Evolutionary conservation across 2,888 invertebrate genomes (phyloP).

Genomic region (Sesia bembeciformis): DNA sequence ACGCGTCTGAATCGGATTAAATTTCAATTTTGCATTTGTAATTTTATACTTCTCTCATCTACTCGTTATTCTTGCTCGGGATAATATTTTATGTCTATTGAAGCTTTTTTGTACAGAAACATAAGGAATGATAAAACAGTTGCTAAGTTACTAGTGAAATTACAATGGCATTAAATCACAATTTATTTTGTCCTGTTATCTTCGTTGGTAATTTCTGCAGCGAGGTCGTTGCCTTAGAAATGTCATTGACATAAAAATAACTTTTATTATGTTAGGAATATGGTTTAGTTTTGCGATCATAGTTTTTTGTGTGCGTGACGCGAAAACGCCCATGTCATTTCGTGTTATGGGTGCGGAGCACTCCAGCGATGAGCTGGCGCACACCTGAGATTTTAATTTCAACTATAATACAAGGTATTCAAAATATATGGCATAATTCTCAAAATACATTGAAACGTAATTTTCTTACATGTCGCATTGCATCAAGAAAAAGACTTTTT

Average conservation of each 20-base stretch:
- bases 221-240: constrained; percentile 28
- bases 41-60: not conserved
- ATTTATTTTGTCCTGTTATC: constrained; percentile 38
- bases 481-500: too few relatives aligned
- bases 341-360: constrained; percentile 43
- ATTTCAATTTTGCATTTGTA: not conserved
- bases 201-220: constrained; percentile 34
- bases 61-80: not conserved
- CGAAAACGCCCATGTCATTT: constrained; percentile 52
- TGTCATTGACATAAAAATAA: constrained; percentile 21
- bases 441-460: too few relatives aligned
- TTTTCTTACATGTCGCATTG: too few relatives aligned
- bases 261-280: constrained; percentile 25
- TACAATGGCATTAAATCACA: constrained; percentile 34
- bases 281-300: constrained; percentile 21
- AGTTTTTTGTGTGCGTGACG: constrained; percentile 43
- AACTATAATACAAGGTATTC: constrained; percentile 1
- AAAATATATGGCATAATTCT: too few relatives aligned
- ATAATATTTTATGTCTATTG: not conserved
- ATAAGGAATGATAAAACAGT: not conserved
- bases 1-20: not conserved
- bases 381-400: constrained; percentile 15
- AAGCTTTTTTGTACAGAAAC: not conserved
- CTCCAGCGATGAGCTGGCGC: constrained; percentile 19
- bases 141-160: constrained; percentile 20